Evolutionary conservation across 1,140 invertebrate species (phyloP).

Genomic region (Pseudoatta argentina): DNA sequence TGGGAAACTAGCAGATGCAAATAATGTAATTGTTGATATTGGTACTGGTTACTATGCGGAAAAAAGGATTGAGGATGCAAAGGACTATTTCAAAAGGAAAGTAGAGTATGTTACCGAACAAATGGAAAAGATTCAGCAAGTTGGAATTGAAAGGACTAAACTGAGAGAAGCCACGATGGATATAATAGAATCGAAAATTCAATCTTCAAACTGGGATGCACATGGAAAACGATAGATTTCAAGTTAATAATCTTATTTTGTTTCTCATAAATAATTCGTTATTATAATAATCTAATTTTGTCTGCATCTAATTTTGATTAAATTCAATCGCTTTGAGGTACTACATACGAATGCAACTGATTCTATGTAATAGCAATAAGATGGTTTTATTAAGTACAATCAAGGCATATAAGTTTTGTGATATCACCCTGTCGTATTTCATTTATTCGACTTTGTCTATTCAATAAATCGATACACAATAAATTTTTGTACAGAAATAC

Average conservation of each 20-base stretch:
- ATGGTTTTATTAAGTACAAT: slow-evolving; percentile 20
- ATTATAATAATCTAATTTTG: neutral
- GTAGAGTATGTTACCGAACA: slow-evolving; percentile 96
- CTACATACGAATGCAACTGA: slow-evolving; percentile 19
- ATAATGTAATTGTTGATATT: slow-evolving; percentile 96
- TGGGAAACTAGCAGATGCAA: slow-evolving; percentile 92
- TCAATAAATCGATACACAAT: slow-evolving; percentile 36
- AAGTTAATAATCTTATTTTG: slow-evolving; percentile 10
- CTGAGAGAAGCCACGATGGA: slow-evolving; percentile 92
- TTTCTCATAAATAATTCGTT: slow-evolving; percentile 18
- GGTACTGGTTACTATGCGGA: slow-evolving; percentile 98
- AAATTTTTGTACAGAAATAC: slow-evolving; percentile 58
- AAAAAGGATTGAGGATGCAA: slow-evolving; percentile 93
- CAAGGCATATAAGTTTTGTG: slow-evolving; percentile 21
- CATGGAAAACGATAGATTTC: slow-evolving; percentile 49
- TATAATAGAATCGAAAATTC: slow-evolving; percentile 90
- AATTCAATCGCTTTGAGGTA: slow-evolving; percentile 33
- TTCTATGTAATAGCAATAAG: slow-evolving; percentile 38
- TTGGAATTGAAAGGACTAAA: slow-evolving; percentile 94
- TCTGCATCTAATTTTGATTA: slow-evolving; percentile 23
- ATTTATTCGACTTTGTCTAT: slow-evolving; percentile 47
- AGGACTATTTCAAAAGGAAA: slow-evolving; percentile 97
- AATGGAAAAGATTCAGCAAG: slow-evolving; percentile 96
- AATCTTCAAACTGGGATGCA: slow-evolving; percentile 77
- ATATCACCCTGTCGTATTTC: slow-evolving; percentile 40